Percentiles rank a stretch among this genome's conserved stretches.
phyloP scores from a whole-genome alignment of 2,113 vertebrate species.

The Grus americana region DNA sequence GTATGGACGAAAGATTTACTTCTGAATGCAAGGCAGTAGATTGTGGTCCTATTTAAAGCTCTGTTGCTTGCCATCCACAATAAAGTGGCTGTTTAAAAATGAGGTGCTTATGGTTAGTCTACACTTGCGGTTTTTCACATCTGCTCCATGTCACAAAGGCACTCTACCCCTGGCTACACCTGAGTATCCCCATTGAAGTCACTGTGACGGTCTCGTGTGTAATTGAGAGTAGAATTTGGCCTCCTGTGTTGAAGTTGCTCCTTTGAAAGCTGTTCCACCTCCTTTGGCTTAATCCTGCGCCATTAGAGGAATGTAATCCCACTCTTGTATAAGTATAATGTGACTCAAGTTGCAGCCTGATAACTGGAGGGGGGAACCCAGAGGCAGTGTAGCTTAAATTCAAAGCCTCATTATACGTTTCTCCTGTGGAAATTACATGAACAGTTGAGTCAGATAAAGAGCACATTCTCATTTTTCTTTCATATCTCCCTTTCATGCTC shows the following conservation, averaged over 20 bases:
- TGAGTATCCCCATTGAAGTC: conserved; percentile 50
- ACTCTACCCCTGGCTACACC: conserved; percentile 24
- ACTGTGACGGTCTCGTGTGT: conserved; percentile 35
- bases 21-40: not conserved
- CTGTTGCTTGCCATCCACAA: not conserved
- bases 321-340: conserved; percentile 58
- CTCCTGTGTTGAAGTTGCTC: conserved; percentile 59
- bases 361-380: conserved; percentile 4
- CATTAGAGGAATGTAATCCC: conserved; percentile 58
- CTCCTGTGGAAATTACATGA: conserved; percentile 58
- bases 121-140: conserved; percentile 18
- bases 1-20: not conserved
- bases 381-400: conserved; percentile 45
- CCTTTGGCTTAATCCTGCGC: conserved; percentile 56
- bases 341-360: conserved; percentile 39
- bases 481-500: not conserved
- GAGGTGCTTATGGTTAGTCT: not conserved
- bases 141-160: conserved; percentile 14
- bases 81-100: not conserved
- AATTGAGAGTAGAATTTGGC: conserved; percentile 64
- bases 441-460: conserved; percentile 55
- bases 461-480: conserved; percentile 42
- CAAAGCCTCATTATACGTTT: conserved; percentile 44
- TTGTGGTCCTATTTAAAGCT: not conserved
- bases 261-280: conserved; percentile 62